Conservation (phyloP, 2,113 vertebrate genomes). For the Gadus chalcogrammus region DNA sequence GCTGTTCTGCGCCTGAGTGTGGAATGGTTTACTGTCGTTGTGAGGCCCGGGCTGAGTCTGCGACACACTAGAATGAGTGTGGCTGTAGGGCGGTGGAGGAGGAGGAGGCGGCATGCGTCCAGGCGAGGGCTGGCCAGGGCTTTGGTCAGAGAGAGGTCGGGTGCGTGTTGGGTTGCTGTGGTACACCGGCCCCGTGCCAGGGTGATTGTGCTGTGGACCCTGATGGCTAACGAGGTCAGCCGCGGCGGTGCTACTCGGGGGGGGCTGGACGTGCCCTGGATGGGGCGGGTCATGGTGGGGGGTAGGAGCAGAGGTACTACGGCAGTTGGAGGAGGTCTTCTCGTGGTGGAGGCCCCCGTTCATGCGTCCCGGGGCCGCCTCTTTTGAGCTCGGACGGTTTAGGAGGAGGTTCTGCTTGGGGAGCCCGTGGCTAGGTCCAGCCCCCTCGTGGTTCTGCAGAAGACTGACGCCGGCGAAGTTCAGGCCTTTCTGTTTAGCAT, state of each 20-base stretch:
- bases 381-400: slow-evolving; percentile 28
- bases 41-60: slow-evolving; percentile 29
- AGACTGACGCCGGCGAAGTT: slow-evolving; percentile 75
- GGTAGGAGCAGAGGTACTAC: slow-evolving; percentile 16
- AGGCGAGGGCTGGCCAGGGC: slow-evolving; percentile 8
- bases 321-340: slow-evolving; percentile 21
- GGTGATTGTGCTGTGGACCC: slow-evolving; percentile 8
- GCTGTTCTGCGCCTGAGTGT: slow-evolving; percentile 35
- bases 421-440: slow-evolving; percentile 72
- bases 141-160: slow-evolving; percentile 21
- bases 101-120: neutral
- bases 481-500: slow-evolving; percentile 85
- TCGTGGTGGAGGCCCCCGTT: slow-evolving; percentile 15
- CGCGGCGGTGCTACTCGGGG: slow-evolving; percentile 1
- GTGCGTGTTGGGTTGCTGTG: slow-evolving; percentile 17
- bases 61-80: slow-evolving; percentile 22
- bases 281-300: slow-evolving; percentile 30
- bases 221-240: slow-evolving; percentile 16
- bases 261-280: slow-evolving; percentile 35
- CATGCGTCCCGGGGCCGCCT: slow-evolving; percentile 15
- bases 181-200: slow-evolving; percentile 28
- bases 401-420: slow-evolving; percentile 34
- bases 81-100: slow-evolving; percentile 14
- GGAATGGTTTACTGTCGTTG: slow-evolving; percentile 28
- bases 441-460: slow-evolving; percentile 72